Base-by-base conservation (phyloP, 2,113 vertebrate species). In the Paedocypris sp. region DNA sequence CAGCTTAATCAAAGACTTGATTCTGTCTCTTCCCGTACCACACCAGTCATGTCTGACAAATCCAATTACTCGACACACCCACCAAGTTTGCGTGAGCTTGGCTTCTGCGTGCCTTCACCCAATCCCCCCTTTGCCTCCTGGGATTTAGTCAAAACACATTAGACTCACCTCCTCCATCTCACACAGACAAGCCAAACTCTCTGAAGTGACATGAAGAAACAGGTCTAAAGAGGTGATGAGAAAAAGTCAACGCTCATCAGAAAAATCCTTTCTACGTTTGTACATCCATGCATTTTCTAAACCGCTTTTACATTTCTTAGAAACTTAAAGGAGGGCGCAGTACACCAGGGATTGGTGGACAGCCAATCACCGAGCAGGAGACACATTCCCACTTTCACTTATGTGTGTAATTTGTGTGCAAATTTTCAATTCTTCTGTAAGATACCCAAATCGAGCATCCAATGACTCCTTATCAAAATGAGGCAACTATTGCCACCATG, bases 21-120 rank as follows among this genome's bases (percentile, higher is more conserved):
- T 67, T 67, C 57, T 31, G 64, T 60, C 64, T 60, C 64, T 42
- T 60, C 60, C 48, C 56, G 77, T 63, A 25, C 67, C 31, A 47
- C 36, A 15, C 36, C 71, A 47, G 52, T 63, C 53, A 62, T 75
- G 64, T 73, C 75, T 74, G 61, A 74, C 72, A 74, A 74, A 74
- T 74, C 68, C 72, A 74, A 74, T 74, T 74, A 74, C 45, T 23
- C 33, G 36, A 61, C 23, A 36, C 61, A 62, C 46, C 68, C 57
- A 62, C 51, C 62, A 56, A 42, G 61, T 53, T 15, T 32, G 43
- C 10, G 38, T 6, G 33, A 22, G 56, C 16, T 29, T 33, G 66
- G 58, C 58, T 52, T 53, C 62, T 59, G 15, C 39, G 38, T 12
- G 9, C 33, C 26, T 43, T 31, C 61, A 49, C 50, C 36, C 23